Conservation (phyloP, 2,888 invertebrate genomes). For the Nymphalis urticae region DNA sequence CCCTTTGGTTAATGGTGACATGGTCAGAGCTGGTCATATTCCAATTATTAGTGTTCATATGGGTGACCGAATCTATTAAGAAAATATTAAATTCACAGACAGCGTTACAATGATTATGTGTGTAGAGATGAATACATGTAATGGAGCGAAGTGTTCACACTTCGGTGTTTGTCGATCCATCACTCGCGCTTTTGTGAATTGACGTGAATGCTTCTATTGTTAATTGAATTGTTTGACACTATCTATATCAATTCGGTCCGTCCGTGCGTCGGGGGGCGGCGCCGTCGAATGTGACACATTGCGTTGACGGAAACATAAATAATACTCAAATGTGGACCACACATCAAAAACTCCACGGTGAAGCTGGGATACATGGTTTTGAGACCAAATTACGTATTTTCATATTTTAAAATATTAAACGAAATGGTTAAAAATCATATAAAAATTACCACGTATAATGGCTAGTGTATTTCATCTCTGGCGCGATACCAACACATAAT, state of each 20-base stretch:
- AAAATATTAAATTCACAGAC: neutral
- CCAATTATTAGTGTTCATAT: too few species aligned
- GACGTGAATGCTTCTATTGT: conserved; percentile 1
- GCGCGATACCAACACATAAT: too few species aligned
- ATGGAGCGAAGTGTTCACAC: too few species aligned
- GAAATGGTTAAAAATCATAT: too few species aligned
- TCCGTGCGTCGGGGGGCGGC: conserved; percentile 6
- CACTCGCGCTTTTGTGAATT: neutral
- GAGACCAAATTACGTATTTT: too few species aligned
- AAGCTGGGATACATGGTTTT: neutral
- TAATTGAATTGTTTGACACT: conserved; percentile 6
- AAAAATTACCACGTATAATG: too few species aligned
- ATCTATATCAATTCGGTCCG: conserved; percentile 3
- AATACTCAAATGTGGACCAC: neutral
- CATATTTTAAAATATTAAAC: too few species aligned
- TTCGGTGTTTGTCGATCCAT: neutral
- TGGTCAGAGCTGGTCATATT: too few species aligned
- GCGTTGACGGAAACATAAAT: neutral
- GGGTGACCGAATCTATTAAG: too few species aligned
- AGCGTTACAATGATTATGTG: neutral
- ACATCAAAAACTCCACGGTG: neutral
- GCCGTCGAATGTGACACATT: neutral
- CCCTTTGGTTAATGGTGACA: too few species aligned
- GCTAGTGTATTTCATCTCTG: too few species aligned
- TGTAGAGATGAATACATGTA: neutral